Percentiles rank a stretch among this genome's conserved stretches.
These are phyloP conservation scores for Bovichtus variegatus DNA, from an alignment of 2,797 vertebrate genomes.

Conservation along the genomic window DNA sequence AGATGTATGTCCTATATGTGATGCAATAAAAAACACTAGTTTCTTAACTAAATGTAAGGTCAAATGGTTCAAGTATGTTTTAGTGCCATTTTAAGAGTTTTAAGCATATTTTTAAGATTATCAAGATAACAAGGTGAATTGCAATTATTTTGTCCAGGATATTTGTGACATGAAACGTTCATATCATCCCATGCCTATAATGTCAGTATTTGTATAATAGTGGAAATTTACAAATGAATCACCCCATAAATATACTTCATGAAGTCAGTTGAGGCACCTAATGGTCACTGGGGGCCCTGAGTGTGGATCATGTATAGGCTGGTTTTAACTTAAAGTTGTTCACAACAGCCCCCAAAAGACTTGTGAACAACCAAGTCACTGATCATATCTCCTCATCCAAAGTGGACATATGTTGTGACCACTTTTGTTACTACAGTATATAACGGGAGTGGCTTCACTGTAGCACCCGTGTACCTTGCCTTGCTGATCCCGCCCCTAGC, in stretches of 20 bases:
- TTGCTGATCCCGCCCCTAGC: slow-evolving; percentile 79
- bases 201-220: background rate
- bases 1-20: too few relatives aligned
- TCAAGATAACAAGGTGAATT: too few relatives aligned
- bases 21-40: too few relatives aligned
- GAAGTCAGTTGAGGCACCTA: background rate
- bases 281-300: background rate
- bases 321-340: background rate
- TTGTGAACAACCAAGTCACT: background rate
- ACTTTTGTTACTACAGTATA: slow-evolving; percentile 43
- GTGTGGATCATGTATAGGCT: background rate
- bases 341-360: background rate
- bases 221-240: background rate
- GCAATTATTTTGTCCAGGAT: too few relatives aligned
- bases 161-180: too few relatives aligned
- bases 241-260: background rate
- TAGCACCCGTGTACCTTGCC: slow-evolving; percentile 72
- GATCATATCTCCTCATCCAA: slow-evolving; percentile 21
- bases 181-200: too few relatives aligned
- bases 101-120: too few relatives aligned
- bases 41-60: too few relatives aligned
- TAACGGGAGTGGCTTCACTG: slow-evolving; percentile 73
- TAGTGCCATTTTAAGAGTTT: too few relatives aligned
- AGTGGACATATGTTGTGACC: slow-evolving; percentile 29
- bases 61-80: too few relatives aligned